These are phyloP conservation scores for Lordiphosa stackelbergi DNA, from an alignment of 1,140 invertebrate species.

Conservation along the genomic window DNA sequence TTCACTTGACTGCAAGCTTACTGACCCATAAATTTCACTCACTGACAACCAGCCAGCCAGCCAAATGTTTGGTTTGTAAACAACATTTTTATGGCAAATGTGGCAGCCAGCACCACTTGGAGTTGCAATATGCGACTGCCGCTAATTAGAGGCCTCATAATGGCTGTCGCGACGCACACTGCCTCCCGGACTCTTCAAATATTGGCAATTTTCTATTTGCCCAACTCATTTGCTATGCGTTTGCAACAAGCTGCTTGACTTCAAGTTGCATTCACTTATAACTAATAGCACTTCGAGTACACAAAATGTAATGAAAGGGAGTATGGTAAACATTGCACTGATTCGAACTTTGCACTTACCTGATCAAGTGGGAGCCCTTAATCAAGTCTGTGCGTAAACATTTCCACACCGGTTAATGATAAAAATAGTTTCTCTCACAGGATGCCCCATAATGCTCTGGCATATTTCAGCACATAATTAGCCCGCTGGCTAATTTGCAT, in stretches of 20 bases:
- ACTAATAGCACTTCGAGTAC: slow-evolving; percentile 45
- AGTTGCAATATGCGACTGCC: slow-evolving; percentile 31
- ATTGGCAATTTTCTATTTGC: slow-evolving; percentile 71
- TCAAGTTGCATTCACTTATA: slow-evolving; percentile 47
- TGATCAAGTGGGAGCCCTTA: slow-evolving; percentile 15
- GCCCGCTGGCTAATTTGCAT: slow-evolving; percentile 25
- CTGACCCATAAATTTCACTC: slow-evolving; percentile 70
- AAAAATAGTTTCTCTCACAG: slow-evolving; percentile 42
- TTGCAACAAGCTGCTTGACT: slow-evolving; percentile 63
- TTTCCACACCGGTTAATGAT: slow-evolving; percentile 21
- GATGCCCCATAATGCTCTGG: slow-evolving; percentile 36
- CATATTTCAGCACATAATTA: slow-evolving; percentile 64
- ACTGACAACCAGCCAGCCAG: slow-evolving; percentile 28
- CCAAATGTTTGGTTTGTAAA: slow-evolving; percentile 56
- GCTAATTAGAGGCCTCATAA: slow-evolving; percentile 71
- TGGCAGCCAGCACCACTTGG: slow-evolving; percentile 37
- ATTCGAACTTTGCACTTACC: slow-evolving; percentile 41
- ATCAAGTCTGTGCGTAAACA: slow-evolving; percentile 41
- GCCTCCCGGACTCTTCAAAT: slow-evolving; percentile 21
- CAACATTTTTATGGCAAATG: slow-evolving; percentile 64
- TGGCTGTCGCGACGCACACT: slow-evolving; percentile 19
- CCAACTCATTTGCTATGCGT: slow-evolving; percentile 62
- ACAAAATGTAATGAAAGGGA: no score
- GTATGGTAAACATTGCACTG: slow-evolving; percentile 18
- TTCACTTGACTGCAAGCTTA: slow-evolving; percentile 42